Evolutionary conservation across 2,888 invertebrate species (phyloP).

Genomic region (Stictocephala bisonia): DNA sequence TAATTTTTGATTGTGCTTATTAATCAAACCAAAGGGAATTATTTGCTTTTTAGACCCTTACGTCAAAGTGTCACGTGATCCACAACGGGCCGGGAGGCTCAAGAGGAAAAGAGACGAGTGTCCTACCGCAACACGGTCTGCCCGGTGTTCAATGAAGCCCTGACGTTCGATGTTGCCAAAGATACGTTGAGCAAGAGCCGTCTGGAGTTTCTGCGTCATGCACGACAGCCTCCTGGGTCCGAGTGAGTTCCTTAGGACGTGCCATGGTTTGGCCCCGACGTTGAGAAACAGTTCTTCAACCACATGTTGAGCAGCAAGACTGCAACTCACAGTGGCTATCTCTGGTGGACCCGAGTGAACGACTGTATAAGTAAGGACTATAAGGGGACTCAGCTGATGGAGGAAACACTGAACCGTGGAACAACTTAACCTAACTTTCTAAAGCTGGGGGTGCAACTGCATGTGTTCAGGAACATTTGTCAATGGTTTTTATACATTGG

Average conservation of each 20-base stretch:
- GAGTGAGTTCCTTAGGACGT: conserved; percentile 64
- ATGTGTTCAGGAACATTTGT: no score
- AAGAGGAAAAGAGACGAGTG: conserved; percentile 69
- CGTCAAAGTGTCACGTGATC: conserved; percentile 67
- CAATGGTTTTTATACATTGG: no score
- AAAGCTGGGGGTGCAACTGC: no score
- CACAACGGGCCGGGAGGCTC: conserved; percentile 65
- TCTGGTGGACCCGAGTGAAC: conserved; percentile 64
- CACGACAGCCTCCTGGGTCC: conserved; percentile 69
- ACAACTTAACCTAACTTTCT: no score
- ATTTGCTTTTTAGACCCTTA: conserved; percentile 66
- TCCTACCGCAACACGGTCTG: conserved; percentile 66
- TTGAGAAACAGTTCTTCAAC: conserved; percentile 68
- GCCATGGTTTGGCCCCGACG: conserved; percentile 68
- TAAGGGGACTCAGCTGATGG: no score
- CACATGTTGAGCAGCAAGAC: conserved; percentile 68
- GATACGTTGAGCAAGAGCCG: conserved; percentile 69
- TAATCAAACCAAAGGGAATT: no score
- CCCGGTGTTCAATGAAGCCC: conserved; percentile 69
- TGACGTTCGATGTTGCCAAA: conserved; percentile 67
- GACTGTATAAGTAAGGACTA: no score
- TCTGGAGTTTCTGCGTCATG: conserved; percentile 71
- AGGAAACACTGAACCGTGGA: no score
- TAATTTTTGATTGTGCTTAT: no score
- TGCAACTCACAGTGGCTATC: conserved; percentile 70